Conservation (phyloP, 2,888 invertebrate species). For the Choreutis nemorana region DNA sequence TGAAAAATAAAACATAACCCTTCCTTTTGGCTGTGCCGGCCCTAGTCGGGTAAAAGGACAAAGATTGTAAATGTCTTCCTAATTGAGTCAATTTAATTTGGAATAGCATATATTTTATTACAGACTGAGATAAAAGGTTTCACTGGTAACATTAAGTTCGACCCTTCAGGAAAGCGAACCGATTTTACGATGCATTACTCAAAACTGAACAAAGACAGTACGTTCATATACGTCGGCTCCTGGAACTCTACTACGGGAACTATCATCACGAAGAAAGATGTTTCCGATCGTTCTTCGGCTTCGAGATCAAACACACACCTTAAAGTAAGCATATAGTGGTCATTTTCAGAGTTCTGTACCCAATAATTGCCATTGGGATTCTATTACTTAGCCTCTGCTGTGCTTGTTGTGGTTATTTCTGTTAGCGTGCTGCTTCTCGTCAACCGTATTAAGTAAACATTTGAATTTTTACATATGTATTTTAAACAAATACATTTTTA, state of each 20-base stretch:
- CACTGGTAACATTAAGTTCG: slow-evolving; percentile 74
- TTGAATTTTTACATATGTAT: too few relatives aligned
- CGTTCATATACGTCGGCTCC: slow-evolving; percentile 61
- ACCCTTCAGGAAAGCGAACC: slow-evolving; percentile 70
- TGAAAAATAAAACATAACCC: too few relatives aligned
- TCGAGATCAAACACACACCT: slow-evolving; percentile 61
- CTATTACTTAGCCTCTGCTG: too few relatives aligned
- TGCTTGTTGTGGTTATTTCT: too few relatives aligned
- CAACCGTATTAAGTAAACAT: too few relatives aligned
- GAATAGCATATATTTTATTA: slow-evolving; percentile 13
- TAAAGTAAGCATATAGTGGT: slow-evolving; percentile 69
- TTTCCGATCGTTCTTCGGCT: slow-evolving; percentile 31
- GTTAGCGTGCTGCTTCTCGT: too few relatives aligned
- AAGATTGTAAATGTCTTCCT: too few relatives aligned
- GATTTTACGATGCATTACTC: slow-evolving; percentile 68
- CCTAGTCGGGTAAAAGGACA: too few relatives aligned
- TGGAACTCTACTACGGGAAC: slow-evolving; percentile 55
- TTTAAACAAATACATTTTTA: too few relatives aligned
- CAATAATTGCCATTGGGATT: too few relatives aligned
- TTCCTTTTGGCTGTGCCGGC: too few relatives aligned
- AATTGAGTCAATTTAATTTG: slow-evolving; percentile 5
- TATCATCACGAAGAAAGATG: slow-evolving; percentile 23
- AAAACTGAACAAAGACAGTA: slow-evolving; percentile 53
- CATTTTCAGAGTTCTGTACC: too few relatives aligned
- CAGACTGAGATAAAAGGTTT: slow-evolving; percentile 64